These are phyloP conservation scores for Atta cephalotes DNA, from an alignment of 1,140 invertebrate species.

Conservation along the genomic window DNA sequence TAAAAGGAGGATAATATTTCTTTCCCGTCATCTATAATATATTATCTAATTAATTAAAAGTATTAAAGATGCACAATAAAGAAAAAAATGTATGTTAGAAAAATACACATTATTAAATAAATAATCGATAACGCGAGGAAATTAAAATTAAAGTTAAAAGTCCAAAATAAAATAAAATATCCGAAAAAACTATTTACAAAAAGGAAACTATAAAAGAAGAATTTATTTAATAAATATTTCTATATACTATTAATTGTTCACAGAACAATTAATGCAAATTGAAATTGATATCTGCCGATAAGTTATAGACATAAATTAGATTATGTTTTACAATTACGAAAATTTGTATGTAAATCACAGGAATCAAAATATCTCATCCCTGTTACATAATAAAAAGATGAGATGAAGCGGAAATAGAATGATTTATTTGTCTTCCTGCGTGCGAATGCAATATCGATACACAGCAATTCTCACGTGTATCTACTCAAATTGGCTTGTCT, in stretches of 20 bases:
- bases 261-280: background rate
- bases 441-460: slow-evolving; percentile 6
- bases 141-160: background rate
- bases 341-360: background rate
- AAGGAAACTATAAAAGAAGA: background rate
- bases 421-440: slow-evolving; percentile 9
- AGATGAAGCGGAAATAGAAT: slow-evolving; percentile 8
- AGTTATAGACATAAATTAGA: slow-evolving; percentile 2
- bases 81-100: too few species aligned
- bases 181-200: background rate
- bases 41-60: background rate
- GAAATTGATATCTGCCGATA: background rate
- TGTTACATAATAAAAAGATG: slow-evolving; percentile 10
- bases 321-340: background rate
- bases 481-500: slow-evolving; percentile 37
- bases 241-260: background rate
- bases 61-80: background rate
- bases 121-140: background rate
- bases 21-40: background rate
- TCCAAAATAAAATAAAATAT: background rate
- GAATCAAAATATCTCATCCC: background rate
- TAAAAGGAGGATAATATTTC: background rate
- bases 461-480: background rate
- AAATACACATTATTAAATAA: background rate
- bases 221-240: background rate